Evolutionary conservation across 2,797 vertebrate genomes (phyloP).

Genomic region (Heterohyrax brucei): DNA sequence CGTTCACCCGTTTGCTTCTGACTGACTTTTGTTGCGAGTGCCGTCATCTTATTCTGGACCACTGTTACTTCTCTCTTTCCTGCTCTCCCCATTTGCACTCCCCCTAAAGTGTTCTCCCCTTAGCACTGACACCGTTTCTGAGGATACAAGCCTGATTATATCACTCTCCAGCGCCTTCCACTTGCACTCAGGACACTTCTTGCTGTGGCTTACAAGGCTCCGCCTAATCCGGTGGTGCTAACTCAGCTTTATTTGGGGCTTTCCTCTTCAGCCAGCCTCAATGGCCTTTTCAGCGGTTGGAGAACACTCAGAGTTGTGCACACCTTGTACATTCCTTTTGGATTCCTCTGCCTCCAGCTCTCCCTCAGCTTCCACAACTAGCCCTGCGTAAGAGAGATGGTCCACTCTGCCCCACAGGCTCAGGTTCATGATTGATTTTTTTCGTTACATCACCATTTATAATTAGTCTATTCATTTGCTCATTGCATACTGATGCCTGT

Average conservation of each 20-base stretch:
- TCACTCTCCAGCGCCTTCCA: not conserved
- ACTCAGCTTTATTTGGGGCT: not conserved
- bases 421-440: not conserved
- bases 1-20: not conserved
- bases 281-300: not conserved
- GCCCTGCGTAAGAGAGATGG: not conserved
- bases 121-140: not conserved
- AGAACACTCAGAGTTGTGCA: not conserved
- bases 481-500: not conserved
- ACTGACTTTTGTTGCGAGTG: not conserved
- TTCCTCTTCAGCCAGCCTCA: not conserved
- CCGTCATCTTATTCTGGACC: no score
- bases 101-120: not conserved
- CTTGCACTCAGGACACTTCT: not conserved
- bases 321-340: not conserved
- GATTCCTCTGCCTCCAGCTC: not conserved
- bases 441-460: not conserved
- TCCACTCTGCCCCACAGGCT: not conserved
- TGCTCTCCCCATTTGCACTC: not conserved
- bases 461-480: not conserved
- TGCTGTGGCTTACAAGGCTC: not conserved
- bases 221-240: not conserved
- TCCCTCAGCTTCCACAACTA: not conserved
- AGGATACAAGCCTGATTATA: not conserved
- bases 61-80: not conserved